These are phyloP conservation scores for Sphenodon punctatus DNA, from an alignment of 2,797 vertebrate species.

Conservation along the genomic window DNA sequence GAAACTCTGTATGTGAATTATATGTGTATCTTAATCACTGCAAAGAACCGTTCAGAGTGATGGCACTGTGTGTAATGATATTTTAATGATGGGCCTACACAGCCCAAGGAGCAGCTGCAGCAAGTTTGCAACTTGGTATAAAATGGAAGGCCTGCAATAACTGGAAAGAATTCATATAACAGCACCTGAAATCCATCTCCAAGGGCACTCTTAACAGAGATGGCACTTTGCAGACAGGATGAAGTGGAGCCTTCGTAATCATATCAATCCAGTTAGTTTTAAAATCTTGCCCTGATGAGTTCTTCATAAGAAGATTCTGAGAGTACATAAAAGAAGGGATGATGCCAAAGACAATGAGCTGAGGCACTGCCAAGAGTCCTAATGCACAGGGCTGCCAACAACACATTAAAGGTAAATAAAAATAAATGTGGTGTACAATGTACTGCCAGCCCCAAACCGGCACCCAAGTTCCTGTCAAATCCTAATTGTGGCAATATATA, in stretches of 20 bases:
- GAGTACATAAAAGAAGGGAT: background rate
- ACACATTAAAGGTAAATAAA: constrained; percentile 27
- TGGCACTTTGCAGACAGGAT: background rate
- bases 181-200: background rate
- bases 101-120: background rate
- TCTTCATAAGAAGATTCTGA: background rate
- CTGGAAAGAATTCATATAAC: background rate
- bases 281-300: constrained; percentile 24
- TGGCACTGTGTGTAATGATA: background rate
- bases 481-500: background rate
- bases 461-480: background rate
- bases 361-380: background rate
- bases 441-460: background rate
- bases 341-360: constrained; percentile 1
- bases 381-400: background rate
- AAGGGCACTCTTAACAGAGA: background rate
- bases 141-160: background rate
- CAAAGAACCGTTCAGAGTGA: constrained; percentile 23
- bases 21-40: background rate
- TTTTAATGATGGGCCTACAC: background rate
- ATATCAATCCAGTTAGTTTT: background rate
- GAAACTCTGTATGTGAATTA: too few species aligned
- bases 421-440: background rate
- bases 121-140: background rate
- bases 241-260: background rate